phyloP scores from a whole-genome alignment of 2,888 invertebrate genomes.

The Leucophenga maculata region DNA sequence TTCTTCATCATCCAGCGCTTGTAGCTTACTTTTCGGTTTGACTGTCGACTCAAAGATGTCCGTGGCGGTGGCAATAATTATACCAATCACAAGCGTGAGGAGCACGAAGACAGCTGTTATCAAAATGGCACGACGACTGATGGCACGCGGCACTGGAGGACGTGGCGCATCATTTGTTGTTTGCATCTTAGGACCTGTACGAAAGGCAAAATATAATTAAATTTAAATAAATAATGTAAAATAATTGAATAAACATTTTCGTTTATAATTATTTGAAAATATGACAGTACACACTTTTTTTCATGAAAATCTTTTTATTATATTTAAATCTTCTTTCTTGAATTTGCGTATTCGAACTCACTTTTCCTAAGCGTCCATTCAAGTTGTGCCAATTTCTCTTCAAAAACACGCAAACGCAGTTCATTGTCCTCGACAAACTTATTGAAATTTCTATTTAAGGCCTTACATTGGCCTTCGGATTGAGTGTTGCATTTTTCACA shows the following conservation, averaged over 20 bases:
- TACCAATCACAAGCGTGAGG: constrained; percentile 51
- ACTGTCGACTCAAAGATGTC: constrained; percentile 52
- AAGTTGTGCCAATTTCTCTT: background rate
- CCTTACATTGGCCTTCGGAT: background rate
- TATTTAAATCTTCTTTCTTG: no score
- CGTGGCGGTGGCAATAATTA: constrained; percentile 53
- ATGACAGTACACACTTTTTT: no score
- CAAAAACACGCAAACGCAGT: background rate
- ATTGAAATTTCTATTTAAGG: background rate
- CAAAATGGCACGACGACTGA: constrained; percentile 51
- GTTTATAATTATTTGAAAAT: no score
- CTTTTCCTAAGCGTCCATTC: background rate
- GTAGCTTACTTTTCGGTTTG: constrained; percentile 65
- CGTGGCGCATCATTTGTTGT: constrained; percentile 37
- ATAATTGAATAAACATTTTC: no score
- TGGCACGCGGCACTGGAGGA: constrained; percentile 45
- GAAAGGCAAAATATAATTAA: no score
- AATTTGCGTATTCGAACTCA: no score
- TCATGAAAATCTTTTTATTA: no score
- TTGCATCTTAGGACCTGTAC: constrained; percentile 13
- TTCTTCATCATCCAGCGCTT: constrained; percentile 67
- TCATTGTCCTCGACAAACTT: constrained; percentile 9
- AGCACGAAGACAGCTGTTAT: constrained; percentile 50
- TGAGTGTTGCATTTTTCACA: no score
- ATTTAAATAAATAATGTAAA: no score